phyloP scores from a whole-genome alignment of 2,888 invertebrate genomes.

The Agrochola lychnidis region DNA sequence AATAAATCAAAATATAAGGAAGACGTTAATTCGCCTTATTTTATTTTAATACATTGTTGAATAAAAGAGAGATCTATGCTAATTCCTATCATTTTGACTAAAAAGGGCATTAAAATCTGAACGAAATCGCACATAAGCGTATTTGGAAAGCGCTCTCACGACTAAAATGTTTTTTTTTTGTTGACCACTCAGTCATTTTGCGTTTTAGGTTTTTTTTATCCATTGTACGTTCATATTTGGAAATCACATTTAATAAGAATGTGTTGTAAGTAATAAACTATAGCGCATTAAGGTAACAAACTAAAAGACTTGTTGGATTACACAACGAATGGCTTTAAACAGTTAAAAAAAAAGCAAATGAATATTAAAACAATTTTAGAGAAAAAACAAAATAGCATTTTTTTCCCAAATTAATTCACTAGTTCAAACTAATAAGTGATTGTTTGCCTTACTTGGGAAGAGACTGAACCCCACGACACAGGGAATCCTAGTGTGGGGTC shows the following conservation, averaged over 20 bases:
- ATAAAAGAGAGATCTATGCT: constrained; percentile 17
- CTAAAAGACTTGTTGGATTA: too few species aligned
- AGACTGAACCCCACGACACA: too few species aligned
- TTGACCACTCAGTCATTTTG: neutral
- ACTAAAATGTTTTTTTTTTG: constrained; percentile 1
- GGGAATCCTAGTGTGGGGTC: too few species aligned
- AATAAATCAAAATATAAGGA: neutral
- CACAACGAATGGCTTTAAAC: too few species aligned
- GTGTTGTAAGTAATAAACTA: constrained; percentile 1
- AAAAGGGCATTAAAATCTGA: constrained; percentile 21
- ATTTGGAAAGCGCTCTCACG: constrained; percentile 33
- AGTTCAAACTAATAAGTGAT: too few species aligned
- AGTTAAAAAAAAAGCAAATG: neutral
- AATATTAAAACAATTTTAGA: neutral
- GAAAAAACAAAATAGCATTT: neutral
- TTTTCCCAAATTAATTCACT: too few species aligned
- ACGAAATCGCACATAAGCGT: neutral
- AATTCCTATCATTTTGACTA: neutral
- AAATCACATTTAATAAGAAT: constrained; percentile 2
- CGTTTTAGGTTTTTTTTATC: neutral
- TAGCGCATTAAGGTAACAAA: neutral
- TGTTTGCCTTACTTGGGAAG: too few species aligned
- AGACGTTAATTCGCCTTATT: neutral
- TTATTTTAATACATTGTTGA: neutral
- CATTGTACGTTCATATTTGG: neutral